Evolutionary conservation across 2,113 vertebrate species (phyloP).

Genomic region (Plecturocebus donacophilus): DNA sequence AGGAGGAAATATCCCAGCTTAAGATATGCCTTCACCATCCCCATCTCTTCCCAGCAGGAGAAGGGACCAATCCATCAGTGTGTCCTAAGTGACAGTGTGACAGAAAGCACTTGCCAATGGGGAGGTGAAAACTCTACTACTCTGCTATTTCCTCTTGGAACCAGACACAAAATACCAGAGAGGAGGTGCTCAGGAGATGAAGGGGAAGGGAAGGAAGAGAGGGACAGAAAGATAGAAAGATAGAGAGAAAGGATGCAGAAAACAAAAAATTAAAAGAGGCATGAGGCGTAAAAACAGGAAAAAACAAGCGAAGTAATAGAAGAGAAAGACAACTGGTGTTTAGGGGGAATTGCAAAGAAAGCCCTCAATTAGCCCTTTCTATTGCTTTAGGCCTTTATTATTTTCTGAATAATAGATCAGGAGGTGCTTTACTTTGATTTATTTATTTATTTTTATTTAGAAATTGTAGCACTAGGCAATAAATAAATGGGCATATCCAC

Average conservation of each 20-base stretch:
- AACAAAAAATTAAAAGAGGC: not conserved
- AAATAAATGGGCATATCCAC: conserved; percentile 33
- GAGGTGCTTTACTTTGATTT: not conserved
- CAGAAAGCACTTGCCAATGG: not conserved
- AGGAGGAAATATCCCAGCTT: not conserved
- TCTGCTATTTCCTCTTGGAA: not conserved
- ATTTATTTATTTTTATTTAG: conserved; percentile 50
- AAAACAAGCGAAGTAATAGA: not conserved
- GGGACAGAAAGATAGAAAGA: not conserved
- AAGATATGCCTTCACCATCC: fast-evolving
- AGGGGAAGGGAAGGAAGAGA: not conserved
- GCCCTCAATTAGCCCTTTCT: not conserved
- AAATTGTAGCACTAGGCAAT: conserved; percentile 23
- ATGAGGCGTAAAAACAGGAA: not conserved
- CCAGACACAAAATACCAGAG: not conserved
- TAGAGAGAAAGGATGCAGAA: not conserved
- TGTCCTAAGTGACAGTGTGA: not conserved
- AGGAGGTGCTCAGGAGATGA: not conserved
- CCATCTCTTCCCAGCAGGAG: not conserved
- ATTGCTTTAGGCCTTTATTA: not conserved
- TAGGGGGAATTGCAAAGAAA: not conserved
- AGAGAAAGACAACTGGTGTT: not conserved
- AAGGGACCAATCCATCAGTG: not conserved
- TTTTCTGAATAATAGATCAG: not conserved
- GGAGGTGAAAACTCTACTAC: too few species aligned